A percentile compares a stretch with the other conserved stretches of the same genome.
phyloP scores from a whole-genome alignment of 2,797 vertebrate species.

The Neosalanx taihuensis region DNA sequence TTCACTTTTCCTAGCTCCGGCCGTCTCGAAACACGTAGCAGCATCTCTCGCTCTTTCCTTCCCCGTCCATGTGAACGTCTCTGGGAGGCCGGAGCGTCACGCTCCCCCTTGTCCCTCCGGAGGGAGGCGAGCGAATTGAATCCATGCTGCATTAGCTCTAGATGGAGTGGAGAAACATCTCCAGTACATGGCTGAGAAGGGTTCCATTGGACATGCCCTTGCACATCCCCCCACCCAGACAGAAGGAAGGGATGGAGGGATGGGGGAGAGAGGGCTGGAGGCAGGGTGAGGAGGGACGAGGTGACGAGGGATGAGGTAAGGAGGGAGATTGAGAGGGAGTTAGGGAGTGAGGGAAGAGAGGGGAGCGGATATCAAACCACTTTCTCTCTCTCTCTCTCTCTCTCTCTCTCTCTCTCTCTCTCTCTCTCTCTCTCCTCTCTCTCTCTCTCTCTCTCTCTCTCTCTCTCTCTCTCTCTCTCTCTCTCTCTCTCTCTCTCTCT shows the following conservation, averaged over 20 bases:
- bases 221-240: conserved; percentile 33
- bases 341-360: conserved; percentile 40
- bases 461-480: not conserved
- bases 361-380: conserved; percentile 47
- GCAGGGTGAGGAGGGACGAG: conserved; percentile 48
- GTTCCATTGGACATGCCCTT: conserved; percentile 39
- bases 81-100: too few relatives aligned
- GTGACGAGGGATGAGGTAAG: conserved; percentile 37
- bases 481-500: conserved; percentile 16
- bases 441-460: too few relatives aligned
- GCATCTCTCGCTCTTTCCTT: not conserved
- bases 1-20: too few relatives aligned
- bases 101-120: not conserved
- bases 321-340: conserved; percentile 44
- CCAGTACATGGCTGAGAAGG: conserved; percentile 45
- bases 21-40: too few relatives aligned
- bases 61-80: not conserved
- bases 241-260: conserved; percentile 19
- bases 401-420: too few relatives aligned
- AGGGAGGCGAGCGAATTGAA: conserved; percentile 18
- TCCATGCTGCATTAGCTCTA: conserved; percentile 56
- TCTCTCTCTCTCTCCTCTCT: too few relatives aligned
- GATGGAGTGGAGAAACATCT: conserved; percentile 38
- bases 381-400: not conserved
- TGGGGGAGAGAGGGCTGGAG: conserved; percentile 17